A percentile compares a stretch with the other conserved stretches of the same genome.
These are phyloP conservation scores for Drosophila testacea DNA, from an alignment of 2,888 invertebrate species.

Conservation along the genomic window DNA sequence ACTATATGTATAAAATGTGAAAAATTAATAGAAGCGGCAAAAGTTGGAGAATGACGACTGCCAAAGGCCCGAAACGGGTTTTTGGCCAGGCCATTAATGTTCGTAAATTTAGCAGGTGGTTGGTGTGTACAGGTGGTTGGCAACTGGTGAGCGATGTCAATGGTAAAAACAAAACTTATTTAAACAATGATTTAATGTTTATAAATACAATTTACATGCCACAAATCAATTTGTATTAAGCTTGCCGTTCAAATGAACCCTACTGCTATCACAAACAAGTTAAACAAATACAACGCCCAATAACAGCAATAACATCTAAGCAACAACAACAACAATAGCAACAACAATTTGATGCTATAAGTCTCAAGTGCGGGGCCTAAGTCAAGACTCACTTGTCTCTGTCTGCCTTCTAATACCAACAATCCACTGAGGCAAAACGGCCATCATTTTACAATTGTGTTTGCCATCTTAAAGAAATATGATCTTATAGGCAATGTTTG, in stretches of 20 bases:
- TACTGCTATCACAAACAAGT: slow-evolving; percentile 26
- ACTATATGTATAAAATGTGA: slow-evolving; percentile 7
- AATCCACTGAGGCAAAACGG: slow-evolving; percentile 69
- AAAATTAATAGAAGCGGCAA: slow-evolving; percentile 29
- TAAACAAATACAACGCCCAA: slow-evolving; percentile 23
- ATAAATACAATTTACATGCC: slow-evolving; percentile 58
- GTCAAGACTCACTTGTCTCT: slow-evolving; percentile 18
- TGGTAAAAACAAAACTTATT: slow-evolving; percentile 16
- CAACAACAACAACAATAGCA: slow-evolving; percentile 12
- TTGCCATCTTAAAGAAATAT: slow-evolving; percentile 66
- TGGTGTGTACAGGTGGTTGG: slow-evolving; percentile 42
- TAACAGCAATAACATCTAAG: slow-evolving; percentile 7
- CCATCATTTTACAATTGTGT: slow-evolving; percentile 68
- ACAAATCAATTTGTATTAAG: slow-evolving; percentile 50
- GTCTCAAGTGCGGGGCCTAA: slow-evolving; percentile 36
- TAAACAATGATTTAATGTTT: slow-evolving; percentile 65
- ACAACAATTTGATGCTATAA: slow-evolving; percentile 23
- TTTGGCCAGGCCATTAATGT: slow-evolving; percentile 50
- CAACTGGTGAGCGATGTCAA: slow-evolving; percentile 34
- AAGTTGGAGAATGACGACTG: slow-evolving; percentile 19
- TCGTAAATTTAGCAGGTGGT: slow-evolving; percentile 49
- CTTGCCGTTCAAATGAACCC: slow-evolving; percentile 26
- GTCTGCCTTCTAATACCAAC: slow-evolving; percentile 63
- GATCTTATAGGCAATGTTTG: slow-evolving; percentile 70
- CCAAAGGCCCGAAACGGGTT: slow-evolving; percentile 44